Conservation (phyloP, 2,797 vertebrate genomes). For the Erithacus rubecula region DNA sequence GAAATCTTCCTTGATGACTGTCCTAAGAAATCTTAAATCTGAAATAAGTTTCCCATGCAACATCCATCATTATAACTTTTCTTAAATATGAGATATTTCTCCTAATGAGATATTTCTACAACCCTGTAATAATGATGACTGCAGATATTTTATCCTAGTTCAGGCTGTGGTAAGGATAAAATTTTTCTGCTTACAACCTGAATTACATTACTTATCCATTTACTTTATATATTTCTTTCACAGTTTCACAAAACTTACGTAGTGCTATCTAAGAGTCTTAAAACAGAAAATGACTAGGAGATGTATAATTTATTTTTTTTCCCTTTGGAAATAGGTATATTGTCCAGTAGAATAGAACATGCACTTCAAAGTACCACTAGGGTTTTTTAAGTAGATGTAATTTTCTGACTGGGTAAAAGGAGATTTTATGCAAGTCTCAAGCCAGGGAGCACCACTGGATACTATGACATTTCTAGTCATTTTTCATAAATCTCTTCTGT, state of each 20-base stretch:
- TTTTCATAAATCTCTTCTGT: neutral
- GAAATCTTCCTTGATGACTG: neutral
- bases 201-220: neutral
- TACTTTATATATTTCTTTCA: neutral
- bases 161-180: neutral
- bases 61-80: neutral
- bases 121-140: accelerated
- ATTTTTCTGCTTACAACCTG: neutral
- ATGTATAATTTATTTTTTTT: neutral
- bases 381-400: neutral
- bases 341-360: neutral
- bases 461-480: neutral
- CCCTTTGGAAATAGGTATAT: neutral
- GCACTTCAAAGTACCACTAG: neutral
- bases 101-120: neutral
- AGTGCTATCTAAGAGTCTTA: neutral
- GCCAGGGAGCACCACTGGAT: neutral
- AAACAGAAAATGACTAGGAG: neutral
- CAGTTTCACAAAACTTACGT: neutral
- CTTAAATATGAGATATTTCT: neutral
- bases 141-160: neutral
- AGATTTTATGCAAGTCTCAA: neutral
- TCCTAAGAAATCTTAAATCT: neutral
- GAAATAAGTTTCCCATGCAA: neutral
- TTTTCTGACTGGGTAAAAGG: neutral